Evolutionary conservation across 1,140 invertebrate species (phyloP), one percentile per base, ranked within the genome.

Genomic region (Hyphantria cunea): DNA sequence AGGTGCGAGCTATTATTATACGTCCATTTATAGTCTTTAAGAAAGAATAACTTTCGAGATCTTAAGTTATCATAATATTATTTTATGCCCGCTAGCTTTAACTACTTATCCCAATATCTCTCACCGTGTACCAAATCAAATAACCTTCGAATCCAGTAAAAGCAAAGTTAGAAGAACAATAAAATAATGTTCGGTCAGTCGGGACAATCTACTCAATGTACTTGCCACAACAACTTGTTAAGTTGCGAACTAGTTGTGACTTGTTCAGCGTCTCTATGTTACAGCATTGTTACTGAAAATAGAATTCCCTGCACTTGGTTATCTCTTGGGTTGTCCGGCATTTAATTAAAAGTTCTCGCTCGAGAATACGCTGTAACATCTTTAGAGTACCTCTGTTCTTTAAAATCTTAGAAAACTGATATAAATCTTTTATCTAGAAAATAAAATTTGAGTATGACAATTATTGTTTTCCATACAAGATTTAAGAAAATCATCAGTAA

Each of bases 311-410:
- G 47, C 48, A 41, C 52, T 62, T 52, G 34, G 54, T 49, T 68
- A 68, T 63, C 66, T 68, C 53, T 63, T 42, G 51, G 31, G 15
- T 53, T 54, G 45, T 60, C 49, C 41, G 49, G 42, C 55, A 64
- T 68, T 64, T 64, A 59, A 68, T 68, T 68, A 64, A 64, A 54
- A 54, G 56, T 63, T 67, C 49, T 54, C 32, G 48, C 25, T 54
- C 44, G 44, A 12, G 34, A 42, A 12, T 14, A 8, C 3, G 39
- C 37, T 13, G 49, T 34, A n/a, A 13, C 32, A 7, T 51, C 32
- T 51, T 39, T 14, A 3, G 11, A 14, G 9, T 31, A 25, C 1
- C 3, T 49, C 45, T 3, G 0, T 49, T 12, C 49, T 48, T 17
- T n/a, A n/a, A n/a, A n/a, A 39, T 39, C 2, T 39, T 25, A 25